Base-by-base conservation (phyloP, 2,797 vertebrate species). In the Notoglanidium macrostoma region DNA sequence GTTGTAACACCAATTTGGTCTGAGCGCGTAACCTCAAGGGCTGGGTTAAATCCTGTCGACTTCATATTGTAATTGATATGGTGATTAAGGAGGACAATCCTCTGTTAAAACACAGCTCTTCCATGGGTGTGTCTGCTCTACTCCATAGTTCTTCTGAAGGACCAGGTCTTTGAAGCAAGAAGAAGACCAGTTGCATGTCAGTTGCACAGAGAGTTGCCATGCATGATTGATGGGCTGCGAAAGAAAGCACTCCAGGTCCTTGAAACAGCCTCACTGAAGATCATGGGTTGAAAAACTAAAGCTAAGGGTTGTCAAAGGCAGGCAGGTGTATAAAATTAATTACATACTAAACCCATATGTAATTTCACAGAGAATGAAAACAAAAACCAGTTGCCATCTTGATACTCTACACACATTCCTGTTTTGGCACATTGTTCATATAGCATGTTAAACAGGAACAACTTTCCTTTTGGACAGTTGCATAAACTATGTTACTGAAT, bases 151-250 rank as follows among this genome's bases (percentile, higher is more conserved):
- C 80, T 85, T 81, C 70, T 86, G 19, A 86, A 85, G 17, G 68
- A 84, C 55, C n/a, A 61, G 21, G 40, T 59, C 55, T 83, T 46
- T 84, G 23, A 65, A 67, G 67, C 70, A n/a, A 88, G 84, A 76
- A 67, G 84, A 89, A 54, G 74, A 63, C 55, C 15, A 63, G 44
- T 57, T 80, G 55, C 5, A 5, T 61, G 78, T 61, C 35, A 63
- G 23, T 63, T 6, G 46, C 40, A 84, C n/a, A 49, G n/a, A 61
- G n/a, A 72, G 32, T 59, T 74, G n/a, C 73, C 72, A 46, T 35
- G 63, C 8, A 86, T 7, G 88, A 90, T 88, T 90, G 74, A 91
- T 90, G 87, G n/a, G 55, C 86, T 91, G 88, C 85, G 82, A 90
- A 90, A 79, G 35, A 83, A 59, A 44, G 11, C 57, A 77, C 11